Evolutionary conservation across 2,113 vertebrate genomes (phyloP).

Genomic region (Lepidothrix coronata): DNA sequence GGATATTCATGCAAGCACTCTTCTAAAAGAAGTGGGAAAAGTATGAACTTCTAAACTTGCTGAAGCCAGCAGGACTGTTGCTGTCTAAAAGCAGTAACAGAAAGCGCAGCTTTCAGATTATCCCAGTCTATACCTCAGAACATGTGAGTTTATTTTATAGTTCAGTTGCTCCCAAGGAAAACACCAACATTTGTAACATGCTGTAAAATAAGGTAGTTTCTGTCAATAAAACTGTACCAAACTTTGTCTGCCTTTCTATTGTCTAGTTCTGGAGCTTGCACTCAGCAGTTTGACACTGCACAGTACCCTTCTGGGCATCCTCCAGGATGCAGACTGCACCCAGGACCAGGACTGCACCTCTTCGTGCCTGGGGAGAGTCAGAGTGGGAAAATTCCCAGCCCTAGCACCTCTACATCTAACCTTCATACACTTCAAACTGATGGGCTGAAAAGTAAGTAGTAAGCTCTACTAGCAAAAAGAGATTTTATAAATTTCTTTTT

Average conservation of each 20-base stretch:
- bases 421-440: not conserved
- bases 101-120: not conserved
- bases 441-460: not conserved
- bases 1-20: not conserved
- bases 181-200: not conserved
- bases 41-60: not conserved
- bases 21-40: not conserved
- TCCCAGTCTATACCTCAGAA: not conserved
- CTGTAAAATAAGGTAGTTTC: not conserved
- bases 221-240: not conserved
- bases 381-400: not conserved
- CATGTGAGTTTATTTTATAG: not conserved
- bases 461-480: not conserved
- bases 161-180: not conserved
- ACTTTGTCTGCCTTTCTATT: not conserved
- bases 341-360: not conserved
- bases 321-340: not conserved
- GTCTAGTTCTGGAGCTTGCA: rapidly evolving
- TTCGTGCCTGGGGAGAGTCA: not conserved
- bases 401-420: rapidly evolving
- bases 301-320: not conserved
- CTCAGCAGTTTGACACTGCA: not conserved
- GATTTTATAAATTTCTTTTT: rapidly evolving
- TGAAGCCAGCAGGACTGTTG: not conserved
- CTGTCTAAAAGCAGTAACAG: not conserved